Percentiles rank a stretch among this genome's conserved stretches.
These are phyloP conservation scores for Perodicticus potto DNA, from an alignment of 2,797 vertebrate genomes.

Conservation along the genomic window DNA sequence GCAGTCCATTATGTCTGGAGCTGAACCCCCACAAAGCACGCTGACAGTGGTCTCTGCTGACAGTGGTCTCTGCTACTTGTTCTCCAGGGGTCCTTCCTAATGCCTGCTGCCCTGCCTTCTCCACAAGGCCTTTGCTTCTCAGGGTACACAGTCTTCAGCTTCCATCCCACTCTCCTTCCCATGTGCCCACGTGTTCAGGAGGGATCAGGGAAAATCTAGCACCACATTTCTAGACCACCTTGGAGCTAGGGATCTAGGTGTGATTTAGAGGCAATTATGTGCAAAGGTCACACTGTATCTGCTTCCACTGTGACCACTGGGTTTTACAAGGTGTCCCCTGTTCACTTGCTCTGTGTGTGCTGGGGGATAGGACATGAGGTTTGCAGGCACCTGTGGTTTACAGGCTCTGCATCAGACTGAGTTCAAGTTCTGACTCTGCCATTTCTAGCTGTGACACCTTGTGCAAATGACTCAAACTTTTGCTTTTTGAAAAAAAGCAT, in stretches of 20 bases:
- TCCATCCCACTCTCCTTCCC: not conserved
- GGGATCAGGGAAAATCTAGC: not conserved
- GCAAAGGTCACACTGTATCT: not conserved
- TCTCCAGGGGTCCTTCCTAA: not conserved
- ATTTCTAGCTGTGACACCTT: not conserved
- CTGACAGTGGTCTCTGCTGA: not conserved
- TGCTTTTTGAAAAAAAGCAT: too few relatives aligned
- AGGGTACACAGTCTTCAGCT: not conserved
- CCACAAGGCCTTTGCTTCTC: not conserved
- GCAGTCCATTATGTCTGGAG: not conserved
- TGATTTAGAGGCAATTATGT: not conserved
- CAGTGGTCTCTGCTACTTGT: not conserved
- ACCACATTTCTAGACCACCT: not conserved
- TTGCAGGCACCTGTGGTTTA: not conserved
- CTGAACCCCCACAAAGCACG: not conserved
- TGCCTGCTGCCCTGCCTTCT: fast-evolving
- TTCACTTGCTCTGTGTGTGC: not conserved
- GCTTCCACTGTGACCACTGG: not conserved
- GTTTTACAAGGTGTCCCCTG: not conserved
- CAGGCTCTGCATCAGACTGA: not conserved
- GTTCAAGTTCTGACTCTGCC: slow-evolving; percentile 29
- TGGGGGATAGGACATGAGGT: not conserved
- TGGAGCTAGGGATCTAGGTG: not conserved
- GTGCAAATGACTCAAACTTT: slow-evolving; percentile 5
- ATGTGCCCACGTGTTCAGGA: not conserved